Evolutionary conservation across 1,140 invertebrate genomes (phyloP).

Genomic region (Drosophila serrata): DNA sequence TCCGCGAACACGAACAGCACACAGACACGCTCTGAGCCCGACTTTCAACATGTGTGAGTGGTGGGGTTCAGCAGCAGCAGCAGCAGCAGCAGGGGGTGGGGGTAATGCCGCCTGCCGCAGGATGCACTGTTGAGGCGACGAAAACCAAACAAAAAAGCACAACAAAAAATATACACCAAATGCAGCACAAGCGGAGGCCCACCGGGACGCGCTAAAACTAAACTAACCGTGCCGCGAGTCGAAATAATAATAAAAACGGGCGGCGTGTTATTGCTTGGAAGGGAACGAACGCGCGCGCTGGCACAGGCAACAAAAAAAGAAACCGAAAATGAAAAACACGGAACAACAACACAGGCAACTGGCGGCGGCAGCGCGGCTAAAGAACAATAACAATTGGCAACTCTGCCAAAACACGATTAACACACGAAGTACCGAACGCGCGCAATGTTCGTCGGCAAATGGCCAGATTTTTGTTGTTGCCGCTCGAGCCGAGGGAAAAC

Average conservation of each 20-base stretch:
- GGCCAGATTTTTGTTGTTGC: constrained; percentile 5
- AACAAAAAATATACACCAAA: constrained; percentile 21
- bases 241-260: constrained; percentile 17
- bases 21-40: constrained; percentile 25
- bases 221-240: constrained; percentile 5
- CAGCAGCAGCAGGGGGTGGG: background rate
- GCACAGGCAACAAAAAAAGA: background rate
- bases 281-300: background rate
- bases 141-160: constrained; percentile 41
- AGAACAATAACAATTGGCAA: constrained; percentile 11
- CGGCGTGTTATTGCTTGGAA: background rate
- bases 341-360: constrained; percentile 7
- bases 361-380: constrained; percentile 23
- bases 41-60: constrained; percentile 21
- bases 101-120: background rate
- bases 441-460: constrained; percentile 1
- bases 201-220: constrained; percentile 4
- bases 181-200: background rate
- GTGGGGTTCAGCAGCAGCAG: too few relatives aligned
- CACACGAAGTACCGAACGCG: constrained; percentile 7
- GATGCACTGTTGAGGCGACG: constrained; percentile 7
- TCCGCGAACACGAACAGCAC: constrained; percentile 3
- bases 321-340: background rate
- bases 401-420: constrained; percentile 8
- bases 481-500: background rate